These are phyloP conservation scores for Sympetrum striolatum DNA, from an alignment of 2,888 invertebrate genomes.

Conservation along the genomic window DNA sequence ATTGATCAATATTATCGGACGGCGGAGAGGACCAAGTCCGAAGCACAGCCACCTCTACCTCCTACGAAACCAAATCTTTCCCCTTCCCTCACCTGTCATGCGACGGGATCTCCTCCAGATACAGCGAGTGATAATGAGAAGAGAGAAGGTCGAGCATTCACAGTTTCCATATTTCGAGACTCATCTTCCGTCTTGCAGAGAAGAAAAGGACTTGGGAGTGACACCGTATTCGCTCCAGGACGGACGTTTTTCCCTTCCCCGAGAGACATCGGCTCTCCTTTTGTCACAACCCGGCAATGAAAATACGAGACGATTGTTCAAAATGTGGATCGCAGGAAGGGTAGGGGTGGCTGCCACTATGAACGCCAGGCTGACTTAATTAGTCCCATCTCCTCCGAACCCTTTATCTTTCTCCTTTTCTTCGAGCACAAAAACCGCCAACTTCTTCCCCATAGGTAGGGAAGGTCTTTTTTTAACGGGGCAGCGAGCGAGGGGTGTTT, in stretches of 20 bases:
- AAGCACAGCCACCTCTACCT: neutral
- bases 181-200: neutral
- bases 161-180: neutral
- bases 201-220: neutral
- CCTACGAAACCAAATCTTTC: neutral
- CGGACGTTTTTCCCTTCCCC: neutral
- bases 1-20: slow-evolving; percentile 40
- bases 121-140: neutral
- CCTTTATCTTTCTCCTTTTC: neutral
- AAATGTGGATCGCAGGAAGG: neutral
- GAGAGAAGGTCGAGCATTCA: neutral
- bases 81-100: neutral
- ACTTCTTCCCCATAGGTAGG: neutral
- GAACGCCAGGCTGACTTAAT: slow-evolving; percentile 11
- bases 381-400: slow-evolving; percentile 9
- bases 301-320: slow-evolving; percentile 27
- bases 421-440: neutral
- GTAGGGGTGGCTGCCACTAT: neutral
- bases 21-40: slow-evolving; percentile 20
- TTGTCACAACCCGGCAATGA: slow-evolving; percentile 10
- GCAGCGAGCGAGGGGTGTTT: neutral
- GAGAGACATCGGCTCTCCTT: neutral
- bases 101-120: neutral
- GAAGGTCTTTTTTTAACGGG: neutral
- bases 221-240: neutral